Percentiles rank a stretch among this genome's conserved stretches.
These are phyloP conservation scores for Rhamnusium bicolor DNA, from an alignment of 2,888 invertebrate genomes.

Conservation along the genomic window DNA sequence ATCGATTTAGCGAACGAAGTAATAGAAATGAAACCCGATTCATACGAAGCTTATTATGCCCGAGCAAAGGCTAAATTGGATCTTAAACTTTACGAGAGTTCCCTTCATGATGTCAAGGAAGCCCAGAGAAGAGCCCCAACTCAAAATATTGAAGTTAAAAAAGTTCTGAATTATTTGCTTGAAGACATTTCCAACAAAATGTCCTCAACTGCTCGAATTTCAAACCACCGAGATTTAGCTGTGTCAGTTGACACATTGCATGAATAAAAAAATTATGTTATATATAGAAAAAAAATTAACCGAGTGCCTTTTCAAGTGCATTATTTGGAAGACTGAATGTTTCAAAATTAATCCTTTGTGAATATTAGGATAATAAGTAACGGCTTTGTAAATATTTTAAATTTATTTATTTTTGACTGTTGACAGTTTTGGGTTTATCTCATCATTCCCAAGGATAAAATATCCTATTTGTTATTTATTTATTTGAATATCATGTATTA, in stretches of 20 bases:
- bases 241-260: constrained; percentile 69
- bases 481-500: constrained; percentile 38
- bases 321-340: constrained; percentile 58
- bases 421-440: constrained; percentile 58
- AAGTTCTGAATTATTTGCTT: constrained; percentile 81
- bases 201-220: constrained; percentile 57
- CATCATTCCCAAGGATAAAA: constrained; percentile 64
- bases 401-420: constrained; percentile 62
- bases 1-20: constrained; percentile 92
- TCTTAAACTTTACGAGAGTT: constrained; percentile 80
- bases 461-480: constrained; percentile 59
- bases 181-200: constrained; percentile 81
- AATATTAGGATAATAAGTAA: constrained; percentile 53
- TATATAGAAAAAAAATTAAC: constrained; percentile 20
- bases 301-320: constrained; percentile 55
- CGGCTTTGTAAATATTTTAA: constrained; percentile 57
- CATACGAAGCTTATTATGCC: constrained; percentile 94
- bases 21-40: constrained; percentile 86
- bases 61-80: constrained; percentile 90
- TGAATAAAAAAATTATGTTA: constrained; percentile 56
- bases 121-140: constrained; percentile 84
- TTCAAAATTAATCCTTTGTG: constrained; percentile 49
- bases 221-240: constrained; percentile 64
- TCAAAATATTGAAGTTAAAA: constrained; percentile 78
- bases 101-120: constrained; percentile 86